Evolutionary conservation across 2,113 vertebrate species (phyloP), one percentile per base, ranked within the genome.

Genomic region (Alligator sinensis): DNA sequence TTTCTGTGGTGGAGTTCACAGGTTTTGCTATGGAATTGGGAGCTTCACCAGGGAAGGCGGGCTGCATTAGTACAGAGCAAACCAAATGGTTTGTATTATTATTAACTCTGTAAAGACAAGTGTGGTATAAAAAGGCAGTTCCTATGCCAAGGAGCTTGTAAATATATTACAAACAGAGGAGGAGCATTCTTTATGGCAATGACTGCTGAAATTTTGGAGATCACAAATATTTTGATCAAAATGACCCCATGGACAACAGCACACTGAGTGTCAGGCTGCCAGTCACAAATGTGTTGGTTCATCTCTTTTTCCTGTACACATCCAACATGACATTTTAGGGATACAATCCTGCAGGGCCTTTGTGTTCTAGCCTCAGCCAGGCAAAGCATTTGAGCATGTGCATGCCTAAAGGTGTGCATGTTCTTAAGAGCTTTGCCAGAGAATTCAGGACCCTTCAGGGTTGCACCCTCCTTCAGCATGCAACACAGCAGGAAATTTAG

Each of bases 361-460:
- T 47, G 47, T 47, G 11, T 47, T 27, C 34, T 60, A 84, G 68
- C 7, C 68, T 72, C 17, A 11, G 9, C 47, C 7, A 66, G 58
- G 15, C 58, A 75, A 30, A 57, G 15, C 66, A 76, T 2, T 8
- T 66, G 38, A 24, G 17, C 4, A 9, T 24, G 25, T 61, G 25
- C 1, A 0, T 34, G 24, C 55, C 57, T 55, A 5, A 21, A n/a
- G 22, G 10, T 2, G 59, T 60, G 3, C 28, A 60, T 0, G 0
- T 14, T 6, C 57, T 77, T 58, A 28, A 13, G 18, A 27, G 10
- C 76, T 59, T n/a, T 77, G 76, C 28, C 76, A 59, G 28, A 16
- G 19, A 27, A 22, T 34, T 75, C 72, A 6, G 72, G 17, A 15
- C 11, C 76, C 54, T 58, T 25, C 57, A 16, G 12, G 28, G 21